Percentiles rank a stretch among this genome's conserved stretches.
Evolutionary conservation across 2,113 vertebrate genomes (phyloP).

Genomic region (Corythornis madagascariensis): DNA sequence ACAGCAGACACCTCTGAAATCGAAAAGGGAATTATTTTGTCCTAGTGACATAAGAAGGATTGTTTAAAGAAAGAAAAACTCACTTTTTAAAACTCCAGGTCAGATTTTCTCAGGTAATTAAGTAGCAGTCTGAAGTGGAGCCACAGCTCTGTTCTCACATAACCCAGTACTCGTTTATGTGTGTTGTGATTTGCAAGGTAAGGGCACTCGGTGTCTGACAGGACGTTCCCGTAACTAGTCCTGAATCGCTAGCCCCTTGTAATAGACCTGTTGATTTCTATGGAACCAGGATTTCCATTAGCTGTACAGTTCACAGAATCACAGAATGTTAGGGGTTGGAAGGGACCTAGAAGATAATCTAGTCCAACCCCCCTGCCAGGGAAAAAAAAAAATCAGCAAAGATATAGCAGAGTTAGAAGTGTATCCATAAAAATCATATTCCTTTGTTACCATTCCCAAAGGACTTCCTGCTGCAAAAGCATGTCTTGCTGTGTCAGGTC

Average conservation of each 20-base stretch:
- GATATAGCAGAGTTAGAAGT: not conserved
- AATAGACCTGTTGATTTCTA: not conserved
- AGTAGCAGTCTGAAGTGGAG: not conserved
- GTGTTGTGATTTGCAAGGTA: not conserved
- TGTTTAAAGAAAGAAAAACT: not conserved
- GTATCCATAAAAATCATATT: not conserved
- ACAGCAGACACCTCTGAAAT: not conserved
- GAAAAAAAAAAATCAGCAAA: too few species aligned
- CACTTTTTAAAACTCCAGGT: not conserved
- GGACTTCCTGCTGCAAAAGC: not conserved
- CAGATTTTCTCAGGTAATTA: not conserved
- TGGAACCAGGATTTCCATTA: not conserved
- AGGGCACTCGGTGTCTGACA: not conserved
- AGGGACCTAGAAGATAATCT: too few species aligned
- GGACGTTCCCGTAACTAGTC: not conserved
- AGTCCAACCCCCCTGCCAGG: too few species aligned
- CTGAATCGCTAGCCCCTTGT: rapidly evolving
- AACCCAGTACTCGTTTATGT: not conserved
- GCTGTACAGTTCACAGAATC: not conserved
- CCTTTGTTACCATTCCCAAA: not conserved
- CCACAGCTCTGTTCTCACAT: not conserved
- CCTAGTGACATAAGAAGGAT: not conserved
- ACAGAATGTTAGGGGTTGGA: too few species aligned
- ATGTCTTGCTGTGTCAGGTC: not conserved
- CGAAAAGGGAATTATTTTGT: not conserved